phyloP scores from a whole-genome alignment of 2,113 vertebrate genomes.

The Myiozetetes cayanensis region DNA sequence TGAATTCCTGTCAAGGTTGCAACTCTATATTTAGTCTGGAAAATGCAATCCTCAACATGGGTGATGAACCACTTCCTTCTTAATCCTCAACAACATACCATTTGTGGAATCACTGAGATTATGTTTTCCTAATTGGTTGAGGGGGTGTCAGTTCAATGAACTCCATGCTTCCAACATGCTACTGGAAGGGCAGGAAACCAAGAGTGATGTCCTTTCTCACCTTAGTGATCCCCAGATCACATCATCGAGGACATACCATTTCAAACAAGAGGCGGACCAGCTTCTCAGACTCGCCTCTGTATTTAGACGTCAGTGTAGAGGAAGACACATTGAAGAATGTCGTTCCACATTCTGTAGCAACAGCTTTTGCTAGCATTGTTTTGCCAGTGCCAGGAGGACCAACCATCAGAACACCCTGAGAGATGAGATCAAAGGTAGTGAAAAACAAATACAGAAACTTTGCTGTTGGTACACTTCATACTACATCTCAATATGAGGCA shows the following conservation, averaged over 20 bases:
- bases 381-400: slow-evolving; percentile 86
- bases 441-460: neutral
- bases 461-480: neutral
- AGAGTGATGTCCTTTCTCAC: neutral
- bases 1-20: neutral
- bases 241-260: slow-evolving; percentile 72
- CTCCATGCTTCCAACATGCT: neutral
- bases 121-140: neutral
- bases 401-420: slow-evolving; percentile 83
- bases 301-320: slow-evolving; percentile 81
- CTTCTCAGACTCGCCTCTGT: slow-evolving; percentile 84
- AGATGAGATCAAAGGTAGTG: neutral
- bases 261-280: slow-evolving; percentile 84
- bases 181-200: neutral
- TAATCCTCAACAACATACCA: neutral
- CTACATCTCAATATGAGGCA: neutral
- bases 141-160: neutral
- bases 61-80: neutral
- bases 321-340: slow-evolving; percentile 85
- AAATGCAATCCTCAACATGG: neutral
- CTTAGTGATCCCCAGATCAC: neutral
- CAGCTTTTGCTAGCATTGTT: slow-evolving; percentile 84
- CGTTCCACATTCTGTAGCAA: slow-evolving; percentile 83
- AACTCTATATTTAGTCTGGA: neutral
- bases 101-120: neutral